Evolutionary conservation across 2,888 invertebrate species (phyloP), one percentile per base, ranked within the genome.

Genomic region (Chloroclystis v-ata): DNA sequence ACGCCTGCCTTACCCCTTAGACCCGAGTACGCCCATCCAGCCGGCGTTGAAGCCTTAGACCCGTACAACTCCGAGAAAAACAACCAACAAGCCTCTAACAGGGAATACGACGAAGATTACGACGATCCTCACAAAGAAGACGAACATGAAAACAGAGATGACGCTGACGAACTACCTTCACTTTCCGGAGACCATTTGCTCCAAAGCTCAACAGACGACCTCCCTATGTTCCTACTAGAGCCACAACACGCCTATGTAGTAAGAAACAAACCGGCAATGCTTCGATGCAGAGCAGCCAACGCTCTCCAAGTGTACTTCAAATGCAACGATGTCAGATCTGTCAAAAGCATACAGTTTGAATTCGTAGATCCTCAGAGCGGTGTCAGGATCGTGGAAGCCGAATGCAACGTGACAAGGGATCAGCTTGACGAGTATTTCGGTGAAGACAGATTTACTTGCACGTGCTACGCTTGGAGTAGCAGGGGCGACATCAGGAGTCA

Each of bases 391-490:
- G 93, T 95, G 61, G 97, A 97, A 75, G 94, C 94, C 35, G 94
- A 95, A 62, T 92, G 95, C 60, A 96, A 96, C 74, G 93, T 97
- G 60, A 95, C 95, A 29, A 91, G 97, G 57, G 94, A 96, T 79
- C 94, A 95, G 74, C 95, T 98, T 60, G 97, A 98, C 70, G 97
- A 97, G 74, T 97, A 95, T 82, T 96, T 96, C 69, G 96, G 96
- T 51, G 93, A 94, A 69, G 95, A 95, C 46, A 92, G 94, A 62
- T 97, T 95, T 78, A 95, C 94, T 66, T 99, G 98, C 83, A 95
- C 97, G 65, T 99, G 98, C 76, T 92, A 94, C 69, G 98, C 98
- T 26, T 97, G 96, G 94, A 95, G 95, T 53, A 94, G 95, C 56
- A 90, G 94, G 48, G 96, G 95, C 9, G 92, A 93, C 63, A 94